Evolutionary conservation across 2,888 invertebrate species (phyloP).

Genomic region (Campoletis raptor): DNA sequence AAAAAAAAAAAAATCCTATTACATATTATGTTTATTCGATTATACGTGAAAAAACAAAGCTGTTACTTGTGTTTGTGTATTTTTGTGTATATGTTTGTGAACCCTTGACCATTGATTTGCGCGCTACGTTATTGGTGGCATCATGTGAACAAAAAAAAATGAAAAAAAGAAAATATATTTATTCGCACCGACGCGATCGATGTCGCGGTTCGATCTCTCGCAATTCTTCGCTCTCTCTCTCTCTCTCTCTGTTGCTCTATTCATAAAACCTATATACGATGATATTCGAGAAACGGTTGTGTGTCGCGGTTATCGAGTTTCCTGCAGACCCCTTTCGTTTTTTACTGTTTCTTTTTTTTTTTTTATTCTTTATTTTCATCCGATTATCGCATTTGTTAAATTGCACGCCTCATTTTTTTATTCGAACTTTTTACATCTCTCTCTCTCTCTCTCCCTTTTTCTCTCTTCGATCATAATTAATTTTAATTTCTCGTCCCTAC

Average conservation of each 20-base stretch:
- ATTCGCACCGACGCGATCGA: constrained; percentile 69
- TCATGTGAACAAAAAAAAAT: constrained; percentile 70
- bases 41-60: constrained; percentile 73
- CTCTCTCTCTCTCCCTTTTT: constrained; percentile 15
- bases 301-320: constrained; percentile 71
- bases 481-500: neutral
- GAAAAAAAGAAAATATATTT: constrained; percentile 59
- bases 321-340: constrained; percentile 68
- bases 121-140: constrained; percentile 75
- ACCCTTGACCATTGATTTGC: constrained; percentile 73
- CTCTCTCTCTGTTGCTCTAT: constrained; percentile 52
- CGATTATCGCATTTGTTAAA: constrained; percentile 52
- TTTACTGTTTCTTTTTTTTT: constrained; percentile 1
- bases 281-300: constrained; percentile 65
- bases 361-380: constrained; percentile 16
- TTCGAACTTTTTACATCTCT: neutral
- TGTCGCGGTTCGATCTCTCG: constrained; percentile 67
- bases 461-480: neutral
- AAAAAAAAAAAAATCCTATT: constrained; percentile 73
- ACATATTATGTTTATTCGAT: constrained; percentile 74
- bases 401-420: constrained; percentile 62
- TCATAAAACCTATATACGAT: constrained; percentile 56
- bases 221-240: constrained; percentile 16
- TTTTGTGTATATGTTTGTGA: constrained; percentile 68
- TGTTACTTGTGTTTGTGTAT: constrained; percentile 70